Base-by-base conservation (phyloP, 1,140 invertebrate species). In the Tetramorium simillimum region DNA sequence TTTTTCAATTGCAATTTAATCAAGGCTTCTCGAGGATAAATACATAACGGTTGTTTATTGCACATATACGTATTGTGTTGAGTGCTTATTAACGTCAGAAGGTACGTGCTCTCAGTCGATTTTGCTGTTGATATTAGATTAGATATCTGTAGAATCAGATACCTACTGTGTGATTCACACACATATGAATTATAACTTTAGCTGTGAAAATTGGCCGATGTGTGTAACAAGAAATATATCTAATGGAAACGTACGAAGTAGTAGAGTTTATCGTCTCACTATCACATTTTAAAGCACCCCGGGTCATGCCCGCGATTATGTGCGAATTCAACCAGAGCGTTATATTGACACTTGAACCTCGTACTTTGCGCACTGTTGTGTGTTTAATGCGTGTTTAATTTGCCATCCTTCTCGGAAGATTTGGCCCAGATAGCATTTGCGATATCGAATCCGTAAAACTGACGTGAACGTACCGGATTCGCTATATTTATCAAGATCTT, bases 401-500 rank as follows among this genome's bases (percentile, higher is more conserved):
- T n/a, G 28, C 40, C 56, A 73, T 58, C n/a, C 7, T 7, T 24
- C 18, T 12, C 33, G 12, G 12, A 49, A 82, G 73, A 78, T 81
- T 46, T 40, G 28, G 12, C 18, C 12, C 2, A 78, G 81, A 85
- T 86, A 86, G 10, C 63, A 49, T 10, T 86, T 43, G 4, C 18
- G 88, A 82, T 88, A 88, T 82, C 33, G 37, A 75, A 18, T 75
- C 53, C 28, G 18, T 21, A 33, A 21, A 12, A 33, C 51, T 85
- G 40, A 40, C 65, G 65, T 24, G 43, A 63, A 46, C 0, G 33
- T 0, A 21, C 12, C 10, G 3, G 16, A 49, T 18, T 21, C 81
- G 56, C 5, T 43, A 28, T 69, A 51, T 91, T 90, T 86, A 86
- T 91, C 90, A 62, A 78, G 84, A 86, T 88, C 73, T 78, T 33